A percentile compares a stretch with the other conserved stretches of the same genome.
Evolutionary conservation across 2,797 vertebrate species (phyloP).

Genomic region (Lophius americanus): DNA sequence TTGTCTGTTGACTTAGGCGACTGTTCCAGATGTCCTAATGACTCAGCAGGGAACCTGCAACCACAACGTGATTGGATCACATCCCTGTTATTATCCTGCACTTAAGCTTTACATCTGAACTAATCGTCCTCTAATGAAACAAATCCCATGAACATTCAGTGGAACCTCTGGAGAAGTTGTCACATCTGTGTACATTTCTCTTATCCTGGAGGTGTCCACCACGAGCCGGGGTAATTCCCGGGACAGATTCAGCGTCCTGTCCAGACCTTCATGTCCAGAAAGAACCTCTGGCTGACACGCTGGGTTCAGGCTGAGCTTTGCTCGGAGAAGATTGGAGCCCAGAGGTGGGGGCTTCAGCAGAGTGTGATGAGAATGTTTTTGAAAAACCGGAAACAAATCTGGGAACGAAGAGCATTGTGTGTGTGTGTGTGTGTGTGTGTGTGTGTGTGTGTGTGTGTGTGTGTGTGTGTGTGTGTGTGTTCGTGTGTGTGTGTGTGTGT

Average conservation of each 20-base stretch:
- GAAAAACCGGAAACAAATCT: slow-evolving; percentile 40
- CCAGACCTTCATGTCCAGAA: slow-evolving; percentile 22
- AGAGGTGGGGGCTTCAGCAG: slow-evolving; percentile 16
- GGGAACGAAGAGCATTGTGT: slow-evolving; percentile 5
- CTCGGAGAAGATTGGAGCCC: slow-evolving; percentile 38
- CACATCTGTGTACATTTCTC: background rate
- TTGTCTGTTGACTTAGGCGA: slow-evolving; percentile 13
- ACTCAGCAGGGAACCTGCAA: too few relatives aligned
- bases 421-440: too few relatives aligned
- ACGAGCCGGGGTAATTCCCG: slow-evolving; percentile 22
- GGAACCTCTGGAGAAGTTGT: slow-evolving; percentile 18
- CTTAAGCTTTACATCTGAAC: slow-evolving; percentile 38
- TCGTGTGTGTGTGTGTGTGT: too few relatives aligned
- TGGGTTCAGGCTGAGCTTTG: slow-evolving; percentile 46
- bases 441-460: too few relatives aligned
- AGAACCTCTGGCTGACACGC: slow-evolving; percentile 34
- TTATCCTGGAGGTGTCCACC: slow-evolving; percentile 12
- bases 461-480: too few relatives aligned
- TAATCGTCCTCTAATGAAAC: slow-evolving; percentile 42
- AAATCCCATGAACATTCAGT: slow-evolving; percentile 35
- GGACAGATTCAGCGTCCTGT: slow-evolving; percentile 22
- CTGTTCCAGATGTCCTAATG: slow-evolving; percentile 37
- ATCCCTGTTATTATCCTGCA: slow-evolving; percentile 52
- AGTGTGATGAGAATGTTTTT: slow-evolving; percentile 30
- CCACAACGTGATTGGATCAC: slow-evolving; percentile 21